Evolutionary conservation across 2,888 invertebrate species (phyloP).

Genomic region (Dugesia japonica): DNA sequence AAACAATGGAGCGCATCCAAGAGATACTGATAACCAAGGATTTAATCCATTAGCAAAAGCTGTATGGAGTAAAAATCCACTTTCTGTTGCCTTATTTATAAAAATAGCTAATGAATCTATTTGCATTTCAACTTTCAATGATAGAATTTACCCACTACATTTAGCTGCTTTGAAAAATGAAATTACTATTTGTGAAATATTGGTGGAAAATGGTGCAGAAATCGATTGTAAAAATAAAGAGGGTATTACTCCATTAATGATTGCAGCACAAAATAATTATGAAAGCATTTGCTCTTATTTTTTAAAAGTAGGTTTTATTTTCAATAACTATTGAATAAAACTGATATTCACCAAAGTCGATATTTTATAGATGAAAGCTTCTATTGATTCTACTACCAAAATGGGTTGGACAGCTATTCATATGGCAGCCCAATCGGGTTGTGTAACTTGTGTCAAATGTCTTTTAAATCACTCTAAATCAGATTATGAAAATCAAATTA

Average conservation of each 20-base stretch:
- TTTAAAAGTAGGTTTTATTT: neutral
- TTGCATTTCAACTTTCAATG: neutral
- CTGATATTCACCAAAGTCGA: neutral
- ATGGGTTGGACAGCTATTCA: neutral
- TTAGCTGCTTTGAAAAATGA: neutral
- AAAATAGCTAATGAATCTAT: neutral
- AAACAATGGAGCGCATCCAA: neutral
- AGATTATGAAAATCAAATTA: neutral
- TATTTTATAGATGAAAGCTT: neutral
- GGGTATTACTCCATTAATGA: neutral
- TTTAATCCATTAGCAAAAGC: neutral
- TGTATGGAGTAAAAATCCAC: neutral
- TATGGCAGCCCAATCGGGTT: neutral
- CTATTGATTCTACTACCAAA: neutral
- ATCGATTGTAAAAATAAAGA: neutral
- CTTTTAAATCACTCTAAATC: neutral
- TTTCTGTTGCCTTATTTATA: neutral
- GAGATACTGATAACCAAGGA: neutral
- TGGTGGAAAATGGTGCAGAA: neutral
- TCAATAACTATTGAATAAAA: neutral
- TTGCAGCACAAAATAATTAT: neutral
- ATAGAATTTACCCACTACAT: neutral
- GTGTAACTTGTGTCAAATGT: neutral
- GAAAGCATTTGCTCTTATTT: neutral
- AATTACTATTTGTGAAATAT: neutral